phyloP scores from a whole-genome alignment of 2,113 vertebrate species.

The Phrynosoma blainvillii region DNA sequence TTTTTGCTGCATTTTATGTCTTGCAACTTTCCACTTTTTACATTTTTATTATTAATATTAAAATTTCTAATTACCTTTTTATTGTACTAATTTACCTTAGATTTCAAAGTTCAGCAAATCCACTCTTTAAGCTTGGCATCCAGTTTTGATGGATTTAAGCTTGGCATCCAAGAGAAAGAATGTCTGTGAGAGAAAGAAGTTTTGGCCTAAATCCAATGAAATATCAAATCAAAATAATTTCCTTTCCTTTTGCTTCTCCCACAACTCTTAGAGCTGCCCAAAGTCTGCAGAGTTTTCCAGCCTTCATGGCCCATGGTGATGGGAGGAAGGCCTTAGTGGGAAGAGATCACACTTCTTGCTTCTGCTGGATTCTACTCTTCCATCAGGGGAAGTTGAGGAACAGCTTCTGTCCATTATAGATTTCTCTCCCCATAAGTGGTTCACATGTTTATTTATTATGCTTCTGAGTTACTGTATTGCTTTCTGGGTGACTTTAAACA shows the following conservation, averaged over 20 bases:
- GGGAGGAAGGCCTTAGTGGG: no score
- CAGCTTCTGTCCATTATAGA: not conserved
- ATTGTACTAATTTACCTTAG: not conserved
- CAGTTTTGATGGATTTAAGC: not conserved
- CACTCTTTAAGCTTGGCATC: not conserved
- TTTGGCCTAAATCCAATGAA: not conserved
- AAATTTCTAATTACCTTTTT: not conserved
- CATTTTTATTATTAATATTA: not conserved
- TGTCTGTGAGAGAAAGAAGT: not conserved
- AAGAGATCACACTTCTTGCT: not conserved
- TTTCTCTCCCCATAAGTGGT: not conserved
- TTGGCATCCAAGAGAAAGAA: not conserved
- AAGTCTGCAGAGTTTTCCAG: no score
- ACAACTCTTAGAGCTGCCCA: no score
- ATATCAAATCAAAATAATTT: not conserved
- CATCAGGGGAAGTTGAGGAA: not conserved
- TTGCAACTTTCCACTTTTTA: not conserved
- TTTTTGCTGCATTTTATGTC: not conserved
- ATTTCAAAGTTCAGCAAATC: not conserved
- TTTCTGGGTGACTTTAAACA: not conserved
- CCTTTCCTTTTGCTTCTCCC: no score
- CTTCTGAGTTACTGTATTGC: not conserved
- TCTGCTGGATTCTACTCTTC: not conserved
- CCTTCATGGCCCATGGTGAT: no score
- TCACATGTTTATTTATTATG: not conserved